Evolutionary conservation across 2,113 vertebrate species (phyloP).

Genomic region (Harpagus bidentatus): DNA sequence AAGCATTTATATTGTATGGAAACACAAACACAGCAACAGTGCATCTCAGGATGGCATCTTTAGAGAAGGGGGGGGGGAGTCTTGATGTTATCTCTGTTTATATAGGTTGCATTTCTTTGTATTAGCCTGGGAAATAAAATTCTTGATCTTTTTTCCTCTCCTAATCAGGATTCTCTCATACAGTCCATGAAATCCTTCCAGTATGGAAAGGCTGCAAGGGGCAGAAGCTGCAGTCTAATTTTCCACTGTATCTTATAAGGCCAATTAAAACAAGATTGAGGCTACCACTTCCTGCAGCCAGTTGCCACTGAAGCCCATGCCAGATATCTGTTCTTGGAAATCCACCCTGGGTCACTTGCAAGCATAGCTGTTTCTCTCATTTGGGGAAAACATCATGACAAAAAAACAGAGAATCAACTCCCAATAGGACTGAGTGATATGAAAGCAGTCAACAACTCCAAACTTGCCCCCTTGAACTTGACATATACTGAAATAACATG

Average conservation of each 20-base stretch:
- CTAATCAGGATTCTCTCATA: not conserved
- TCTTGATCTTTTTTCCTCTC: conserved; percentile 5
- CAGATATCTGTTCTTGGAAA: not conserved
- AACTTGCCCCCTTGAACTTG: not conserved
- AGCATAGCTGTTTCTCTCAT: not conserved
- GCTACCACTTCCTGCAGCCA: not conserved
- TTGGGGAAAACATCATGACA: not conserved
- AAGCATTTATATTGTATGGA: not conserved
- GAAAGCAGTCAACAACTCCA: not conserved
- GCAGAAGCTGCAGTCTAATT: not conserved
- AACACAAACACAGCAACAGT: conserved; percentile 32
- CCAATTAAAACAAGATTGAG: conserved; percentile 3
- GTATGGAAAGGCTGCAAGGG: not conserved
- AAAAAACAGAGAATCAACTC: not conserved
- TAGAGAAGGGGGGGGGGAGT: not conserved
- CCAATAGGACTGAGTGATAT: not conserved
- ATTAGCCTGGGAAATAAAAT: conserved; percentile 7
- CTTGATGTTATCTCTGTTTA: not conserved
- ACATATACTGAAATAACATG: not conserved
- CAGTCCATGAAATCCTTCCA: not conserved
- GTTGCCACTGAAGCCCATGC: not conserved
- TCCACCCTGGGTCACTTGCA: not conserved
- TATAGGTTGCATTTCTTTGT: conserved; percentile 14
- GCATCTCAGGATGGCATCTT: not conserved
- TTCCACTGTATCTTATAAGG: not conserved